A percentile compares a stretch with the other conserved stretches of the same genome.
These are phyloP conservation scores for Asbolus verrucosus DNA, from an alignment of 1,140 invertebrate genomes.

Conservation along the genomic window DNA sequence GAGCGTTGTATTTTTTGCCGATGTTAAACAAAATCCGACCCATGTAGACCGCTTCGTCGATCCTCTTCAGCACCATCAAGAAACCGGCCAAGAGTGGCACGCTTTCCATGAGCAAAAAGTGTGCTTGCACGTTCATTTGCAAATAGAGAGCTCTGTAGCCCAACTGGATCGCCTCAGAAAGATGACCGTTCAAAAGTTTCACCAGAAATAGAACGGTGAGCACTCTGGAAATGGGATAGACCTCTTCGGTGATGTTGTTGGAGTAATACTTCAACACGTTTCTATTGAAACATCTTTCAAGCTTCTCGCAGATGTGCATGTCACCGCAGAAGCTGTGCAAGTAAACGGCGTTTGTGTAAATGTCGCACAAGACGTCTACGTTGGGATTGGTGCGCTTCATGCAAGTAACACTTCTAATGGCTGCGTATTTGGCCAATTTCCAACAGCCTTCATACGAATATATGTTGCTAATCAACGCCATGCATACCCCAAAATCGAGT, in stretches of 20 bases:
- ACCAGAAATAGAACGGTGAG: conserved; percentile 64
- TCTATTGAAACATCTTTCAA: conserved; percentile 54
- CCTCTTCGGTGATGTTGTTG: conserved; percentile 62
- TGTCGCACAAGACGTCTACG: conserved; percentile 63
- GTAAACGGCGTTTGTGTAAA: conserved; percentile 61
- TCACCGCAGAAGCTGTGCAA: conserved; percentile 62
- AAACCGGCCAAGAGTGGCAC: conserved; percentile 66
- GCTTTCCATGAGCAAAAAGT: conserved; percentile 63
- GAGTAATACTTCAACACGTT: conserved; percentile 45
- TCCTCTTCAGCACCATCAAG: conserved; percentile 62
- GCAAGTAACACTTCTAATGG: conserved; percentile 59
- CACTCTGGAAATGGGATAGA: conserved; percentile 65
- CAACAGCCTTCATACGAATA: conserved; percentile 62
- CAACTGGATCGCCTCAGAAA: conserved; percentile 62
- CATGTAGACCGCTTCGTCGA: conserved; percentile 65
- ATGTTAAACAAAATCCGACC: conserved; percentile 60
- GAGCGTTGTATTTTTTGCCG: conserved; percentile 56
- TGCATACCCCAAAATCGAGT: conserved; percentile 64
- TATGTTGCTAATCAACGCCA: conserved; percentile 52
- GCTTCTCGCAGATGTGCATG: conserved; percentile 58
- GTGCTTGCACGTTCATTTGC: conserved; percentile 63
- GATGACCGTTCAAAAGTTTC: conserved; percentile 61
- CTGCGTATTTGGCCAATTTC: conserved; percentile 60
- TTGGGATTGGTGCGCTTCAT: conserved; percentile 62
- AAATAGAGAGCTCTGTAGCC: conserved; percentile 64